These are phyloP conservation scores for Leptopilina syphax DNA, from an alignment of 2,888 invertebrate genomes.

Conservation along the genomic window DNA sequence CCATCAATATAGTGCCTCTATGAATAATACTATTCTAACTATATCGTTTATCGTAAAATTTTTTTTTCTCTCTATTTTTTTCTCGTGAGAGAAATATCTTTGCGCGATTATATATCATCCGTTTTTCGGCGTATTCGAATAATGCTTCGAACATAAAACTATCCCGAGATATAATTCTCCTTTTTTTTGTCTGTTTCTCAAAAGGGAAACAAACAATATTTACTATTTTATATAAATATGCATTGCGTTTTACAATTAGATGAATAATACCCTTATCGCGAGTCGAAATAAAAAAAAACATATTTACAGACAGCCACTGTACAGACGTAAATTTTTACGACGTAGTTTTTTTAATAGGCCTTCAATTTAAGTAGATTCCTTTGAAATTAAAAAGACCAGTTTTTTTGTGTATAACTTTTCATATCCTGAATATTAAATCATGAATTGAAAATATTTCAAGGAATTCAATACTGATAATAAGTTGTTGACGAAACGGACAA, in stretches of 20 bases:
- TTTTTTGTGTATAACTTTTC: conserved; percentile 18
- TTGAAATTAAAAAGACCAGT: conserved; percentile 41
- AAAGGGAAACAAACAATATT: conserved; percentile 69
- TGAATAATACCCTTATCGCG: conserved; percentile 63
- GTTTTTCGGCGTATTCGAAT: conserved; percentile 52
- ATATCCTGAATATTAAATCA: conserved; percentile 37
- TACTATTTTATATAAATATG: conserved; percentile 70
- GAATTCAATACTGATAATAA: background rate
- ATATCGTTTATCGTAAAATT: conserved; percentile 16
- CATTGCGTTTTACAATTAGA: conserved; percentile 65
- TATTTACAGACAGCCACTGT: conserved; percentile 64
- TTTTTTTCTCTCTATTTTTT: too few species aligned
- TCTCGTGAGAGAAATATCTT: conserved; percentile 31
- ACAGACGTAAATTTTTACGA: conserved; percentile 43
- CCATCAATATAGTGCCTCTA: conserved; percentile 35
- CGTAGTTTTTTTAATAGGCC: conserved; percentile 19
- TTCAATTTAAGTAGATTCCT: conserved; percentile 26
- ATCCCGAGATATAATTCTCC: conserved; percentile 39
- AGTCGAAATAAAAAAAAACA: conserved; percentile 64
- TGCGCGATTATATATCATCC: conserved; percentile 11
- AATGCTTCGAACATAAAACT: conserved; percentile 40
- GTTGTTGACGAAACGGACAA: background rate
- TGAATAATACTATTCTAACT: conserved; percentile 30
- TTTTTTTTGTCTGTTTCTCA: conserved; percentile 60
- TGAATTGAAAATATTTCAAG: conserved; percentile 47